Conservation (phyloP, 2,888 invertebrate genomes). For the Halictus ligatus region DNA sequence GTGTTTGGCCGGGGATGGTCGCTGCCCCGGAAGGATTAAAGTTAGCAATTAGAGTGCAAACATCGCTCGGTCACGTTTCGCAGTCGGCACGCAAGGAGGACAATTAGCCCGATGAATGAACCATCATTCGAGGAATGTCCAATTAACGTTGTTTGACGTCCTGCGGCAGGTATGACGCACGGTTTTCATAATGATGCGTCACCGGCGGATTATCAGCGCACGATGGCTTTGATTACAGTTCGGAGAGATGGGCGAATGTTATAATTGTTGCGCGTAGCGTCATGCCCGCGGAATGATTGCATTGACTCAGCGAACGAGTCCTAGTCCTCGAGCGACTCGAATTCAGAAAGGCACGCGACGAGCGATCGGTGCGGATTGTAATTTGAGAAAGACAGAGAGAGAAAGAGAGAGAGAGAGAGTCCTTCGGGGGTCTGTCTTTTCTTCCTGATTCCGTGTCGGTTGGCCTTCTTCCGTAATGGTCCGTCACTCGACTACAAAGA, state of each 20-base stretch:
- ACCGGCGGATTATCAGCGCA: conserved; percentile 23
- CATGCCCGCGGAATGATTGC: conserved; percentile 47
- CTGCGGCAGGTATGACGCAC: conserved; percentile 33
- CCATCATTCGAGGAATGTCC: conserved; percentile 42
- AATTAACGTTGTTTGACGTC: conserved; percentile 26
- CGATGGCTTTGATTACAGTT: conserved; percentile 43
- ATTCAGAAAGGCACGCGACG: not conserved
- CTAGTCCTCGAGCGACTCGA: not conserved
- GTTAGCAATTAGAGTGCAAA: conserved; percentile 8
- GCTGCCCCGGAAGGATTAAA: not conserved
- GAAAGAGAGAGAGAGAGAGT: conserved; percentile 9
- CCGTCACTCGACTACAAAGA: conserved; percentile 43
- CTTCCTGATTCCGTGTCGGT: conserved; percentile 70
- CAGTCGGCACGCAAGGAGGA: not conserved
- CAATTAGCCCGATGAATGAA: conserved; percentile 36
- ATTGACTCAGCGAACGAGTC: conserved; percentile 27
- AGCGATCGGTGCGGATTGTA: conserved; percentile 8
- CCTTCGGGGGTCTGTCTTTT: conserved; percentile 27
- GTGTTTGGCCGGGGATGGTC: not conserved
- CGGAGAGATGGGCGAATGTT: conserved; percentile 7
- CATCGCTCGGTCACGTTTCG: not conserved
- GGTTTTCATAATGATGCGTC: conserved; percentile 43
- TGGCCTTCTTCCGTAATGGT: conserved; percentile 51
- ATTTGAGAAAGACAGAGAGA: not conserved
- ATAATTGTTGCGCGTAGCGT: conserved; percentile 40